Evolutionary conservation across 2,113 vertebrate genomes (phyloP).

Genomic region (Peromyscus maniculatus): DNA sequence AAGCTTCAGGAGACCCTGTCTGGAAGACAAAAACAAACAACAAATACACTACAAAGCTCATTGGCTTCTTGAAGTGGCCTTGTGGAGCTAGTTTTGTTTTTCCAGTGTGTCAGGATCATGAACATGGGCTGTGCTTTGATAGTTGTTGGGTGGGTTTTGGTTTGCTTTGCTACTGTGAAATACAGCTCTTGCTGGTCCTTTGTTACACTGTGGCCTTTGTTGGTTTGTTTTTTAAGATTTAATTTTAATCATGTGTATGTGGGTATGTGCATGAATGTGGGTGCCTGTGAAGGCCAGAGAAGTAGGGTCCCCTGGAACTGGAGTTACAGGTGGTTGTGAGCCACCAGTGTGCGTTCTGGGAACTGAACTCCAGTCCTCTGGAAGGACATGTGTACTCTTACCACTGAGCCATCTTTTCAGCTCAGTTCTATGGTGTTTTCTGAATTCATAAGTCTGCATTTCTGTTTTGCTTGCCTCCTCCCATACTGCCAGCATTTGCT

Average conservation of each 20-base stretch:
- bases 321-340: background rate
- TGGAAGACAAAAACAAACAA: background rate
- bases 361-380: background rate
- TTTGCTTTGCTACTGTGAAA: slow-evolving; percentile 15
- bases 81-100: slow-evolving; percentile 35
- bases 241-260: background rate
- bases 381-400: background rate
- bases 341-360: background rate
- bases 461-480: slow-evolving; percentile 55
- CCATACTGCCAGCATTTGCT: slow-evolving; percentile 32
- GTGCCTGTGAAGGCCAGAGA: background rate
- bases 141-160: background rate
- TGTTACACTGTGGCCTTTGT: slow-evolving; percentile 9
- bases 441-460: slow-evolving; percentile 34
- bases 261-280: background rate
- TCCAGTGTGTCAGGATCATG: slow-evolving; percentile 13
- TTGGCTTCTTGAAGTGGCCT: slow-evolving; percentile 22
- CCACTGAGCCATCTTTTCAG: background rate
- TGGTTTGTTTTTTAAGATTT: background rate
- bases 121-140: slow-evolving; percentile 20
- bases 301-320: background rate
- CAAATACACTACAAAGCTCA: background rate
- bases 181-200: background rate
- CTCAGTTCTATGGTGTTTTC: background rate
- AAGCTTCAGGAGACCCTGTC: background rate